Evolutionary conservation across 2,888 invertebrate species (phyloP), one percentile per base, ranked within the genome.

Genomic region (Charanyca ferruginea): DNA sequence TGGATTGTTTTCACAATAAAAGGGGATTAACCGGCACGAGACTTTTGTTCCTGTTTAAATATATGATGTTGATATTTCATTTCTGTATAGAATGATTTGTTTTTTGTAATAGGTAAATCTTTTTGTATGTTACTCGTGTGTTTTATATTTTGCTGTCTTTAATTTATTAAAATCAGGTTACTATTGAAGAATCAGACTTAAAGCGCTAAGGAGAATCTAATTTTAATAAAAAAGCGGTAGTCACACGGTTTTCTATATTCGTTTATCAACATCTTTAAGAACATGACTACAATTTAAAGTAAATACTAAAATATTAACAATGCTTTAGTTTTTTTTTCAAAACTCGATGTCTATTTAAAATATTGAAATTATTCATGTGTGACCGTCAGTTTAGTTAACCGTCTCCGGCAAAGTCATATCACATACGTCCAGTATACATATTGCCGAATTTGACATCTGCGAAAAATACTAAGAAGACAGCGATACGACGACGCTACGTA

Each of bases 1-100:
- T 75, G 45, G 52, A 67, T 79, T 79, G 80, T 79, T 75, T 45
- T 59, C 59, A 66, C 66, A 59, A 65, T 73, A 65, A 73, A 73
- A 9, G 18, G 38, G 59, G 44, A 57, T 59, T 74, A 65, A 79
- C 45, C n/a, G 9, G 54, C n/a, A 42, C 20, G 57, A 35, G 16
- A 41, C 55, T 60, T 79, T 73, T 79, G 59, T 66, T 73, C 16
- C 32, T 48, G 51, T 48, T 44, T 54, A 38, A 66, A 66, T 59
- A 8, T 57, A 64, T 48, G 20, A 53, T 51, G 54, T 52, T 47
- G 38, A 9, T 57, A 44, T 66, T 67, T 41, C 20, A 66, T 47
- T 66, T 55, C n/a, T 42, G 11, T 41, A 3, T 28, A 6, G 11
- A 45, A 54, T 42, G 20, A 25, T 18, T 25, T 9, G 0, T 28